Evolutionary conservation across 2,113 vertebrate genomes (phyloP).

Genomic region (Ammodytes dubius): DNA sequence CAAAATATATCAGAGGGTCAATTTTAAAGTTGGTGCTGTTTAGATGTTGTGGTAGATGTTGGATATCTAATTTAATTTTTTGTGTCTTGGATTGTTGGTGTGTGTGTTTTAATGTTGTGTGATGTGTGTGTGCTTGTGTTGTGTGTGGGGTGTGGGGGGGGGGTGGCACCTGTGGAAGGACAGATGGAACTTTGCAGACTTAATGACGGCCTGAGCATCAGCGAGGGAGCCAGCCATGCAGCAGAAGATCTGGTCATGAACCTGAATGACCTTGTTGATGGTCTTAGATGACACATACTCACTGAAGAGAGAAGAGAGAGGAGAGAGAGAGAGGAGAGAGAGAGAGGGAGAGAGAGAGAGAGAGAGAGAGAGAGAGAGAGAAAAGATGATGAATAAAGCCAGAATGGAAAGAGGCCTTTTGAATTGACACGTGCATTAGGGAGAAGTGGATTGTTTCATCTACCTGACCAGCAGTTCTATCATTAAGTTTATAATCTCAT

Average conservation of each 20-base stretch:
- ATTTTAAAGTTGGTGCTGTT: neutral
- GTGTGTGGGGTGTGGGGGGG: neutral
- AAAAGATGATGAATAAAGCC: neutral
- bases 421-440: neutral
- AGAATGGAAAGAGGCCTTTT: neutral
- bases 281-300: conserved; percentile 76
- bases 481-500: neutral
- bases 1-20: neutral
- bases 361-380: neutral
- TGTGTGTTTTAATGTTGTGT: no score
- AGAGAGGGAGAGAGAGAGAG: no score
- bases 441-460: neutral
- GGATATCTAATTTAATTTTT: no score
- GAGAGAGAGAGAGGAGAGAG: neutral
- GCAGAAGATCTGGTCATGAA: conserved; percentile 84
- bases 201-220: conserved; percentile 81
- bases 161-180: conserved; percentile 82
- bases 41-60: no score
- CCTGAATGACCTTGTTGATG: conserved; percentile 86
- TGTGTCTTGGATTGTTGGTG: no score
- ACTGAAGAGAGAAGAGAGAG: conserved; percentile 59
- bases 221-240: conserved; percentile 83
- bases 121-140: neutral
- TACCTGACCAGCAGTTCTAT: neutral
- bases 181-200: conserved; percentile 80